These are phyloP conservation scores for Oryzaephilus surinamensis DNA, from an alignment of 1,140 invertebrate genomes.

Conservation along the genomic window DNA sequence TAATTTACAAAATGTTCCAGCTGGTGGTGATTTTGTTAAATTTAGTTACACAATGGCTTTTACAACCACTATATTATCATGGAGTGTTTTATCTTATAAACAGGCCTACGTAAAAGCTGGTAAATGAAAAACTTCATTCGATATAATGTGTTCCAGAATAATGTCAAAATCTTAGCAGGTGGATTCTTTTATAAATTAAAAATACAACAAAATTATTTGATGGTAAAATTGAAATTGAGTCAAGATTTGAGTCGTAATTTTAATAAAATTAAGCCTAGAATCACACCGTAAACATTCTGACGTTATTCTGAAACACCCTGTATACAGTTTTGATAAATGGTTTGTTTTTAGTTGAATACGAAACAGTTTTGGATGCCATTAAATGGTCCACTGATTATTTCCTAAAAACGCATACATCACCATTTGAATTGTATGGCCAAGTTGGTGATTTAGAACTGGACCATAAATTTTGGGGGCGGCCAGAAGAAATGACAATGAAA, in stretches of 20 bases:
- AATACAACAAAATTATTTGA: no score
- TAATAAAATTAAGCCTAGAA: no score
- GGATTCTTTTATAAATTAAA: no score
- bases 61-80: slow-evolving; percentile 46
- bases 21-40: slow-evolving; percentile 54
- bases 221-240: no score
- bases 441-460: slow-evolving; percentile 46
- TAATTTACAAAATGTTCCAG: slow-evolving; percentile 33
- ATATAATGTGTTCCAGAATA: no score
- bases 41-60: slow-evolving; percentile 54
- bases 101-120: slow-evolving; percentile 41
- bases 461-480: slow-evolving; percentile 48
- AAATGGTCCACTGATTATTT: slow-evolving; percentile 55
- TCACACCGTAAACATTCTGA: no score
- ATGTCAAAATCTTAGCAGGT: no score
- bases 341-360: slow-evolving; percentile 31
- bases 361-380: slow-evolving; percentile 39
- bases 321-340: slow-evolving; percentile 3
- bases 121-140: slow-evolving; percentile 21
- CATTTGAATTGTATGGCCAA: slow-evolving; percentile 47
- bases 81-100: slow-evolving; percentile 47
- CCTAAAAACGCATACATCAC: slow-evolving; percentile 47
- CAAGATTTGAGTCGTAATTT: no score
- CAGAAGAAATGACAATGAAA: slow-evolving; percentile 49
- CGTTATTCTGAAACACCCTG: slow-evolving; percentile 1